Base-by-base conservation (phyloP, 2,888 invertebrate genomes). In the Camptogramma bilineatum region DNA sequence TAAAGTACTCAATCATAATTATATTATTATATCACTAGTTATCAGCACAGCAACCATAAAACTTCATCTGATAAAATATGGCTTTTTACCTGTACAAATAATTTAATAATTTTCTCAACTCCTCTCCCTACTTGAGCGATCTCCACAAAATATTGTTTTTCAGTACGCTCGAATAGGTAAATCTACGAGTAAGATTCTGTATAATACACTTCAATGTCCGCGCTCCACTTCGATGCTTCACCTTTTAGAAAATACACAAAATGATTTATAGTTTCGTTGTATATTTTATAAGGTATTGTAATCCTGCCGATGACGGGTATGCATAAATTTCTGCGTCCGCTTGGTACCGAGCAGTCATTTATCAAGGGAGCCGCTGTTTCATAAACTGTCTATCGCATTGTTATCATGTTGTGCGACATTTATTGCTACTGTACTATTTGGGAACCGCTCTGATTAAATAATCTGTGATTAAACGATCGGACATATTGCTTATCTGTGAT, bases 351-450 rank as follows among this genome's bases (percentile, higher is more conserved):
- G 73, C 71, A 73, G 75, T 83, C 85, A 88, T 90, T 88, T 85
- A 88, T 90, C 89, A 90, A 80, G 76, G 74, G 80, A 74, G 71
- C 76, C 73, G 78, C 79, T 81, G 82, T 84, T 89, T 86, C 86
- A 86, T 85, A 86, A 87, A 82, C 83, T 83, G 85, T 86, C 89
- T 83, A 85, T 88, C 82, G 83, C 83, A 85, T 88, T 89, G 88
- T 89, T 89, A 86, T 87, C 85, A 79, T 81, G 83, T 85, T 80
- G 79, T 76, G 73, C 80, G 86, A 89, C 89, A 88, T 88, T 90
- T 88, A 89, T 89, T 87, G 85, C 81, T 73, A 77, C 80, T 80
- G 79, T 82, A 78, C 75, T 74, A 78, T 79, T 78, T 76, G 73
- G 64, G 66, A 71, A 69, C 52, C 46, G 68, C 72, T 73, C 72